phyloP scores from a whole-genome alignment of 2,113 vertebrate species.

The Microtus oregoni region DNA sequence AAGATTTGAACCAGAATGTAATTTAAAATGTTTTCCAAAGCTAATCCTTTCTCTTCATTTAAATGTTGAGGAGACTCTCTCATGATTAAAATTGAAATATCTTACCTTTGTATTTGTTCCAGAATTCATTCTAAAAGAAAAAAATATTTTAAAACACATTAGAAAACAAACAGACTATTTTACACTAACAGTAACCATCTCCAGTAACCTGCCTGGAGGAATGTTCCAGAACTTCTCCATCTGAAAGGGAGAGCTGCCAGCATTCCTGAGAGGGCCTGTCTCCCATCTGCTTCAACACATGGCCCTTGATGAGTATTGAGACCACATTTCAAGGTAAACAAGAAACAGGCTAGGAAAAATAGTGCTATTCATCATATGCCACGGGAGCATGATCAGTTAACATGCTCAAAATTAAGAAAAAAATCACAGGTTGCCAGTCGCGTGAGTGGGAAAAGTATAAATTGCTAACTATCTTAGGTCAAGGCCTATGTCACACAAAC shows the following conservation, averaged over 20 bases:
- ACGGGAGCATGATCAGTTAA: background rate
- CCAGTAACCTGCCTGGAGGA: background rate
- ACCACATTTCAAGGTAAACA: background rate
- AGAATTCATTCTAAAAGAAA: slow-evolving; percentile 91
- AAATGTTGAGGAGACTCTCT: background rate
- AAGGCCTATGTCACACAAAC: background rate
- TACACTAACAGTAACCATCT: background rate
- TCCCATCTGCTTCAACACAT: background rate
- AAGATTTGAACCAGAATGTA: slow-evolving; percentile 14
- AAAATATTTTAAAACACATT: slow-evolving; percentile 65
- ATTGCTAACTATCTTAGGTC: background rate
- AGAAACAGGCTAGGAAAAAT: background rate
- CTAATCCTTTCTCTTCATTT: background rate
- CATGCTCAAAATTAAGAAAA: background rate
- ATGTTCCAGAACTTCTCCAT: background rate
- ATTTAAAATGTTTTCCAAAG: background rate
- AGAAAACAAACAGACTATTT: slow-evolving; percentile 2
- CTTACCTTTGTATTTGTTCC: slow-evolving; percentile 93
- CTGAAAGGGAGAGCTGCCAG: background rate
- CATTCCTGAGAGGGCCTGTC: background rate
- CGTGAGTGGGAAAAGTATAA: background rate
- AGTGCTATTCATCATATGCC: background rate
- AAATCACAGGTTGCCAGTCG: background rate
- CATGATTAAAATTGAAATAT: background rate
- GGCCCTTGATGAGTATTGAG: background rate